Conservation (phyloP, 2,888 invertebrate genomes). For the Polylopha cassiicola region DNA sequence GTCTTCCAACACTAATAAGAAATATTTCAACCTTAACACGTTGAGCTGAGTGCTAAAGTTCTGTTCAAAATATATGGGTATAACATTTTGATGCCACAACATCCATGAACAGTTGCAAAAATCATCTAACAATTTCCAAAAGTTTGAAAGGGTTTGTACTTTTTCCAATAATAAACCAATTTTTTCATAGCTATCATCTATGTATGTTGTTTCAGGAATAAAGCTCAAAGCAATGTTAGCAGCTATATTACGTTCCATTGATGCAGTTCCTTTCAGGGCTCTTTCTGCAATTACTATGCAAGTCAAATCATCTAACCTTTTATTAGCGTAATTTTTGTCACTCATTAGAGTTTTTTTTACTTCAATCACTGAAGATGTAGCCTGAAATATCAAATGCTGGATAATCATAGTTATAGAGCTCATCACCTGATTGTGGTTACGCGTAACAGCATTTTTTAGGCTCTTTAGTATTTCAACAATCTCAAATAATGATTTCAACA, state of each 20-base stretch:
- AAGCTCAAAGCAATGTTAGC: constrained; percentile 82
- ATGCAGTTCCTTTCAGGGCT: constrained; percentile 80
- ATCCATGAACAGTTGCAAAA: constrained; percentile 87
- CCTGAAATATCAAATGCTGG: constrained; percentile 88
- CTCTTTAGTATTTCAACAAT: constrained; percentile 89
- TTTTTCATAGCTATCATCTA: constrained; percentile 79
- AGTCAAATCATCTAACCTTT: constrained; percentile 83
- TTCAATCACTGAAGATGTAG: constrained; percentile 79
- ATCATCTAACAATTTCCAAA: constrained; percentile 75
- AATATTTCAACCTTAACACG: constrained; percentile 77
- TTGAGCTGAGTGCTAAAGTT: constrained; percentile 82
- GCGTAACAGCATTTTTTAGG: constrained; percentile 82
- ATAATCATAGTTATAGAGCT: constrained; percentile 85
- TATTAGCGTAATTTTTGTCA: constrained; percentile 80
- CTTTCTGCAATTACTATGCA: constrained; percentile 85
- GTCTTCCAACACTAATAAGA: constrained; percentile 66
- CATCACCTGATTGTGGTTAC: constrained; percentile 82
- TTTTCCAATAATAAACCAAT: constrained; percentile 80
- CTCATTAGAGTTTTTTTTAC: constrained; percentile 82
- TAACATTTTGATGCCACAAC: constrained; percentile 87
- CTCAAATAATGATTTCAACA: constrained; percentile 85
- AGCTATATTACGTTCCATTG: constrained; percentile 80
- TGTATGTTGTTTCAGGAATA: constrained; percentile 77
- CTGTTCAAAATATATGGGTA: constrained; percentile 86
- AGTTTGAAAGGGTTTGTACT: constrained; percentile 79